Evolutionary conservation across 2,888 invertebrate genomes (phyloP).

Genomic region (Adineta ricciae): DNA sequence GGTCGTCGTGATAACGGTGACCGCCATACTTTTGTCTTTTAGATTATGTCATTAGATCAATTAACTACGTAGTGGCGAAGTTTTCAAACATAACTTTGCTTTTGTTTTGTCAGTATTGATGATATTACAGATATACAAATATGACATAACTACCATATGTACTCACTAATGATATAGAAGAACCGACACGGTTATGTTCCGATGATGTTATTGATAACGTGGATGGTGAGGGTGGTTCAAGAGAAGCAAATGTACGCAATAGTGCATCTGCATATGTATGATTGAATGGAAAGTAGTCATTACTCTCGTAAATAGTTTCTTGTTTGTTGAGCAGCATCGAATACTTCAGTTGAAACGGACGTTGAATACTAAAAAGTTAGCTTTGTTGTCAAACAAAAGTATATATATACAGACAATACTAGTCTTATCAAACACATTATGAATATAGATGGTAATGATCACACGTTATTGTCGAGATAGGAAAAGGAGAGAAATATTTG

Average conservation of each 20-base stretch:
- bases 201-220: background rate
- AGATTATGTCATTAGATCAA: background rate
- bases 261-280: background rate
- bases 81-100: background rate
- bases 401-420: too few relatives aligned
- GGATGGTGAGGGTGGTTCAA: background rate
- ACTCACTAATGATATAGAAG: background rate
- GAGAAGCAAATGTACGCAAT: background rate
- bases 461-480: background rate
- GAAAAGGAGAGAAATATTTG: background rate
- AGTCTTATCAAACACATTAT: background rate
- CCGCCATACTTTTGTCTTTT: background rate
- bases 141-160: background rate
- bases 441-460: background rate
- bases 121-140: background rate
- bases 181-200: background rate
- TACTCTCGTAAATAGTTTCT: background rate
- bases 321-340: background rate
- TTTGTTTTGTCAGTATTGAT: too few relatives aligned
- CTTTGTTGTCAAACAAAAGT: too few relatives aligned
- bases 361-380: too few relatives aligned
- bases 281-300: background rate
- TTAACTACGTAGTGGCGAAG: background rate
- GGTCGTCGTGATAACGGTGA: background rate
- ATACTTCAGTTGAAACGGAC: background rate